phyloP scores from a whole-genome alignment of 2,113 vertebrate species.

The Ceyx melanurus region DNA sequence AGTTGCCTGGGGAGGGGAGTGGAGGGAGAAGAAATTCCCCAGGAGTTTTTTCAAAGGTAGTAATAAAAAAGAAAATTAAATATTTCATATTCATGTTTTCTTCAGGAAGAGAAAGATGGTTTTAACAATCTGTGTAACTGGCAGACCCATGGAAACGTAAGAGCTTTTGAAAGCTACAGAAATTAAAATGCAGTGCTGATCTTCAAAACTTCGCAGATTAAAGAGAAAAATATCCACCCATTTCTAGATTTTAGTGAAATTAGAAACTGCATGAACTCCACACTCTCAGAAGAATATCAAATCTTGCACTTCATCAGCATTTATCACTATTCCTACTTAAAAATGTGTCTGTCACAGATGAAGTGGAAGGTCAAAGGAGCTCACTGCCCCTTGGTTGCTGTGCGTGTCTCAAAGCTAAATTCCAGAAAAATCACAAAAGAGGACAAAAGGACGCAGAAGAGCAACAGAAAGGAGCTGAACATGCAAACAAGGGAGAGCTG shows the following conservation, averaged over 20 bases:
- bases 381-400: neutral
- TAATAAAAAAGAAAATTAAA: neutral
- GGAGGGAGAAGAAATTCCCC: neutral
- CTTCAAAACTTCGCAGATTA: neutral
- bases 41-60: neutral
- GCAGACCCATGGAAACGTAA: neutral
- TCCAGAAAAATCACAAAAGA: neutral
- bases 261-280: neutral
- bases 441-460: neutral
- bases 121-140: neutral
- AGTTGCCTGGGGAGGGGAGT: neutral
- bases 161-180: neutral
- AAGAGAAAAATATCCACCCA: neutral
- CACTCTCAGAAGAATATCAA: neutral
- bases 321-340: neutral
- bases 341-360: neutral
- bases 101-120: neutral
- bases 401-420: neutral
- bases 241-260: neutral
- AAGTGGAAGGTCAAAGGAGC: neutral
- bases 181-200: neutral
- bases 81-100: neutral
- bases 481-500: neutral
- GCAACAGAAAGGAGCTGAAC: neutral
- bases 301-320: slow-evolving; percentile 38